phyloP scores from a whole-genome alignment of 2,797 vertebrate species.

The Calcarius lapponicus region DNA sequence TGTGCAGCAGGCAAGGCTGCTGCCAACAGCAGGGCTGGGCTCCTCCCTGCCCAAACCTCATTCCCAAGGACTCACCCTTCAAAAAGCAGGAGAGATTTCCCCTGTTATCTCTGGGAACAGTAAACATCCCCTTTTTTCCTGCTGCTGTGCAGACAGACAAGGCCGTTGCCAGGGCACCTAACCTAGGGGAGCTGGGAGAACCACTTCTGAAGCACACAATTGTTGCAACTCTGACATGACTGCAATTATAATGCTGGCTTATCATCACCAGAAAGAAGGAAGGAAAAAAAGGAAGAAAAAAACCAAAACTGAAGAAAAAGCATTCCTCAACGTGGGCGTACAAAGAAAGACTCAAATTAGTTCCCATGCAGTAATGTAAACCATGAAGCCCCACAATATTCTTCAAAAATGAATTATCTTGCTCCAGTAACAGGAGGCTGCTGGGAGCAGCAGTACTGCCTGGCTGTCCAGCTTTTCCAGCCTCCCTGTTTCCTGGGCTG shows the following conservation, averaged over 20 bases:
- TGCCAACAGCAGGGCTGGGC: not conserved
- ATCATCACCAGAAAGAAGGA: not conserved
- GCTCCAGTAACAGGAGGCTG: not conserved
- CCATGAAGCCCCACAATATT: not conserved
- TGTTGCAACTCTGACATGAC: not conserved
- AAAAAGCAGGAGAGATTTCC: constrained; percentile 19
- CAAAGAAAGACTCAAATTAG: not conserved
- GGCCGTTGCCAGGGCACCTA: constrained; percentile 56
- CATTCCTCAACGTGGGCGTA: fast-evolving
- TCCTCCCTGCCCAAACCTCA: not conserved
- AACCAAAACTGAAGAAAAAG: not conserved
- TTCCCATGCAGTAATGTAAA: not conserved
- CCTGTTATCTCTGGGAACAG: constrained; percentile 33
- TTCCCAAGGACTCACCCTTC: constrained; percentile 55
- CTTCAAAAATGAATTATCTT: not conserved
- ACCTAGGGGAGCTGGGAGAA: constrained; percentile 3
- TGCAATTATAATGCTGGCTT: constrained; percentile 33
- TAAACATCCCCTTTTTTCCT: constrained; percentile 40
- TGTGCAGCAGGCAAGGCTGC: not conserved
- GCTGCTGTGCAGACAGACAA: constrained; percentile 38
- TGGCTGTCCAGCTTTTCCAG: not conserved
- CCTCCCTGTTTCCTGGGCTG: fast-evolving
- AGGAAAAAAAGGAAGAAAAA: not conserved
- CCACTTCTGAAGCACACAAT: constrained; percentile 9
- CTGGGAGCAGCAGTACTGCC: not conserved